Evolutionary conservation across 2,888 invertebrate species (phyloP).

Genomic region (Arrhopalites spinosus): DNA sequence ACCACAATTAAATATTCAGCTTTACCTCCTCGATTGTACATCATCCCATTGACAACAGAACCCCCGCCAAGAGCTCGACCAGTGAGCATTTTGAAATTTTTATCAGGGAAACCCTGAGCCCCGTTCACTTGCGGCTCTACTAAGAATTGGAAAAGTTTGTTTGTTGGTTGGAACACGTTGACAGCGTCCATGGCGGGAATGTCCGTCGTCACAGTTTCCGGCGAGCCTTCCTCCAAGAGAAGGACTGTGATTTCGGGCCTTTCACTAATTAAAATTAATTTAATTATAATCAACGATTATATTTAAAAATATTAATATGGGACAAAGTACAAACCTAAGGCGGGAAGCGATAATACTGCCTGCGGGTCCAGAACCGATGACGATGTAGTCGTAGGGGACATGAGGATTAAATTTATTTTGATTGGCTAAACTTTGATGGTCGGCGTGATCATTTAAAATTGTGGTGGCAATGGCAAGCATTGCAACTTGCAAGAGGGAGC

Average conservation of each 20-base stretch:
- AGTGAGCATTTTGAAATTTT: neutral
- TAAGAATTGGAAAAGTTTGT: neutral
- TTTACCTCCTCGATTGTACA: slow-evolving; percentile 24
- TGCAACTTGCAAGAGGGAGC: neutral
- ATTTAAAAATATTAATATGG: too few relatives aligned
- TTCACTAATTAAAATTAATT: neutral
- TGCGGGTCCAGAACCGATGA: neutral
- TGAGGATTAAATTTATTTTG: neutral
- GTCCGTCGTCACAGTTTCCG: neutral
- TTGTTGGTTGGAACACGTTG: neutral
- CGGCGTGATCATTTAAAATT: neutral
- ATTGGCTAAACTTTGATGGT: neutral
- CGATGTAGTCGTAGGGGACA: neutral
- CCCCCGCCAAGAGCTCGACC: slow-evolving; percentile 14
- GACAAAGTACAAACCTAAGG: neutral
- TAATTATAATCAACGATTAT: too few relatives aligned
- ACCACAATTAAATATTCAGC: too few relatives aligned
- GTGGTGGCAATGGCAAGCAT: neutral
- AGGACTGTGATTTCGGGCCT: neutral
- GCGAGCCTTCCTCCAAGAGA: neutral
- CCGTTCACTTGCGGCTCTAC: slow-evolving; percentile 8
- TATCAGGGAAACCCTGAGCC: neutral
- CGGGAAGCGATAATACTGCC: neutral
- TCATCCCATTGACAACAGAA: slow-evolving; percentile 4
- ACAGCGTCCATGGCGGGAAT: slow-evolving; percentile 10